Evolutionary conservation across 2,113 vertebrate species (phyloP), one percentile per base, ranked within the genome.

Genomic region (Pollimyrus isidori): DNA sequence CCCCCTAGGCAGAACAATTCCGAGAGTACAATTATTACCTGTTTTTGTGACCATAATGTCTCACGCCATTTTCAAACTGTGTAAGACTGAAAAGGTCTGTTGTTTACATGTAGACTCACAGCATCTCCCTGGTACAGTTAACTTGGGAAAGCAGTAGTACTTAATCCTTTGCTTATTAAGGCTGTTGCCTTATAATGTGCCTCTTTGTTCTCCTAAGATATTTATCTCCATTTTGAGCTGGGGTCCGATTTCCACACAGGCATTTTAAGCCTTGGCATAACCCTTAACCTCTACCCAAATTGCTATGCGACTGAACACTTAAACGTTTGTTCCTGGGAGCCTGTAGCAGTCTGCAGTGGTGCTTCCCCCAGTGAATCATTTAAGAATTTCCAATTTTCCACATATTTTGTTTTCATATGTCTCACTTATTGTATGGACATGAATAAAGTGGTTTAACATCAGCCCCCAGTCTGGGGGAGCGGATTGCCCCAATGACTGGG

Each of bases 161-260:
- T 69, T 69, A 69, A 69, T 69, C 62, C n/a, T 69, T 80, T 42
- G 73, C 73, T 80, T 80, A 42, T 80, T 80, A 80, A 80, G 73
- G 15, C 73, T 6, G 2, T 17, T 42, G 13, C 73, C 30, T 80
- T 80, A 80, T 80, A 80, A 39, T 80, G 73, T 19, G 35, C 73
- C 73, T 80, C 73, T 73, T 35, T 80, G 35, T 80, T 39, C 35
- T 39, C 30, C 35, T 80, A 42, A 42, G 73, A 80, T 80, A 42
- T 80, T 80, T 80, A 80, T 80, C 73, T 80, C 35, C 35, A 39
- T 42, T 80, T 42, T 42, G 30, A 7, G 17, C 15, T 42, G 73
- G 15, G 69, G 69, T 76, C 73, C 6, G 35, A 80, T 42, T 80
- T 80, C 69, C 69, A 76, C 30, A 17, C 1, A 1, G 30, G 69